Evolutionary conservation across 2,797 vertebrate species (phyloP).

Genomic region (Lepilemur ruficaudatus): DNA sequence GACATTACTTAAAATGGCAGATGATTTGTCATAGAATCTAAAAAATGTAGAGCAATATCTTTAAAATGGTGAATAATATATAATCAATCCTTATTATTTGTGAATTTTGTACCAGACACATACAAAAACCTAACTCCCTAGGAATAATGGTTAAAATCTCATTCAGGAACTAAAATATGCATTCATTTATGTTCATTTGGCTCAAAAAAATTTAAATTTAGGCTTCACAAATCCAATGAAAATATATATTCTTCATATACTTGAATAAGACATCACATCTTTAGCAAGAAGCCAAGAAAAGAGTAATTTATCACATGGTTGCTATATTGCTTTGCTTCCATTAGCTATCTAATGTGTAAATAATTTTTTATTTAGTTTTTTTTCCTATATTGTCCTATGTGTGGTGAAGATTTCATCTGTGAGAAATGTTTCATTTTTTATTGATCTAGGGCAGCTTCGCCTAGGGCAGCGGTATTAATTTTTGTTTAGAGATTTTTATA

Average conservation of each 20-base stretch:
- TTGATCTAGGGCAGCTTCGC: not conserved
- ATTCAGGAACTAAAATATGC: not conserved
- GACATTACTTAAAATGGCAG: not conserved
- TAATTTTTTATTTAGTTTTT: not conserved
- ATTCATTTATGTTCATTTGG: not conserved
- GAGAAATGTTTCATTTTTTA: not conserved
- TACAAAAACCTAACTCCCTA: not conserved
- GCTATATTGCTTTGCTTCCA: not conserved
- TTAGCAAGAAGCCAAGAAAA: not conserved
- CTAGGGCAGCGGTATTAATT: not conserved
- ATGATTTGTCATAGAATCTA: constrained; percentile 6
- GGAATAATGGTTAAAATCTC: not conserved
- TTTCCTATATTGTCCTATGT: not conserved
- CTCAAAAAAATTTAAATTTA: not conserved
- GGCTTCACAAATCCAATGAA: not conserved
- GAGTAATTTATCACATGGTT: not conserved
- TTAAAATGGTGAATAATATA: not conserved
- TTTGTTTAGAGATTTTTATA: not conserved
- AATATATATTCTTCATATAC: not conserved
- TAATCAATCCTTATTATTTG: not conserved
- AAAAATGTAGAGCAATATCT: not conserved
- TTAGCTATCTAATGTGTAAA: not conserved
- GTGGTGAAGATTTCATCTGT: not conserved
- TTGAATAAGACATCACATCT: not conserved
- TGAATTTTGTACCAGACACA: not conserved